Evolutionary conservation across 1,140 invertebrate genomes (phyloP), one percentile per base, ranked within the genome.

Genomic region (Proctacanthus coquilletti): DNA sequence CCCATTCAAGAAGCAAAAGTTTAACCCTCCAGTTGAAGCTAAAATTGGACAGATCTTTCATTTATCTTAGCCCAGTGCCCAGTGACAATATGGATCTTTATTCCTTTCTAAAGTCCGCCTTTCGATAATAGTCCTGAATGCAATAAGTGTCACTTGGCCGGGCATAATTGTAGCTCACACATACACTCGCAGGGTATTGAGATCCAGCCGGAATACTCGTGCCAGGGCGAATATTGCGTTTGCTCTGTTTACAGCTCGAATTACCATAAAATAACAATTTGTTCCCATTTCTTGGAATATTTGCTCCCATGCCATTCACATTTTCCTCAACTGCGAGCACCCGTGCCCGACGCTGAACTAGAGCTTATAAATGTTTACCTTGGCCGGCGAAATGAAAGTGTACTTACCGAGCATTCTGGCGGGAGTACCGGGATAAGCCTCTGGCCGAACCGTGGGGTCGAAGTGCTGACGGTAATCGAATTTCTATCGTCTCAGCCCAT

Each of bases 261-360:
- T 27, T 27, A 27, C 23, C 23, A 27, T 27, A 27, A 27, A 27
- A 27, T 27, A 27, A 9, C 23, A 13, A 27, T 27, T 27, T 27
- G 23, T 27, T 27, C 13, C 13, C 13, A 27, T 27, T 27, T 27
- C 23, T 13, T 27, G 23, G 13, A 27, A 27, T 27, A 27, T 27
- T 27, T 27, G 23, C 23, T 27, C 23, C 23, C 8, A 8, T 27
- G 23, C 13, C 23, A 27, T 13, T 27, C 23, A 27, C 23, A 13
- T 13, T 13, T 13, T 13, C 8, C 13, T 9, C 8, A 27, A 9
- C 8, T 13, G 8, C 23, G 13, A 9, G 8, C 23, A 13, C 23
- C 23, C 23, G 8, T 9, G 23, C 8, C 13, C 13, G 13, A 27
- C 13, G 23, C 23, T 27, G 8, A 13, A 13, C 23, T n/a, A n/a